These are phyloP conservation scores for Tenthredo amoena DNA, from an alignment of 2,888 invertebrate genomes.

Conservation along the genomic window DNA sequence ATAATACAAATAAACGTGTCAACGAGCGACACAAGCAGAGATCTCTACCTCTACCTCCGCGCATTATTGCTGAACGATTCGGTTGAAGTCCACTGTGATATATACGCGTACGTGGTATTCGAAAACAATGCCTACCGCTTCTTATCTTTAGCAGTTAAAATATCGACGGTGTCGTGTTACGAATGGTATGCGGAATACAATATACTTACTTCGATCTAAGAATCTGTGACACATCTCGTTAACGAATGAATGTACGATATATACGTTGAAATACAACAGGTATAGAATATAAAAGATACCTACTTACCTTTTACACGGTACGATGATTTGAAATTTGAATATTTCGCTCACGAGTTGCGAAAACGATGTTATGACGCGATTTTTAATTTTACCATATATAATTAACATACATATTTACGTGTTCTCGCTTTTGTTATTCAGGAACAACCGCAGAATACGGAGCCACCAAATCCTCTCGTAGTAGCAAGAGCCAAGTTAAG, in stretches of 20 bases:
- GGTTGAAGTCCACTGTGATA: background rate
- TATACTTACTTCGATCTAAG: background rate
- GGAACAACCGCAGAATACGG: constrained; percentile 69
- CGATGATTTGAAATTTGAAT: background rate
- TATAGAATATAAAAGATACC: background rate
- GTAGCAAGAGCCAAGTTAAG: constrained; percentile 75
- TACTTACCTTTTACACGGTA: too few relatives aligned
- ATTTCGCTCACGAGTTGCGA: background rate
- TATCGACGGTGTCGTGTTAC: background rate
- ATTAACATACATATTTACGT: background rate
- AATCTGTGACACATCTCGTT: background rate
- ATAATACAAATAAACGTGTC: background rate
- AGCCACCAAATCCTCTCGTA: constrained; percentile 71
- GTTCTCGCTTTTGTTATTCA: constrained; percentile 57
- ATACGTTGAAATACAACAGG: background rate
- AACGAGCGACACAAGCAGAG: background rate
- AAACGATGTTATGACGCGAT: background rate
- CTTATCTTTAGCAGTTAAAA: background rate
- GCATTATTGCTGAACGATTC: background rate
- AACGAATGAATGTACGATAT: background rate
- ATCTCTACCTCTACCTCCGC: background rate
- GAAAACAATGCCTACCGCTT: background rate
- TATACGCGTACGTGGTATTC: background rate
- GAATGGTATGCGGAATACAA: background rate
- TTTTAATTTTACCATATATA: background rate